Percentiles rank a stretch among this genome's conserved stretches.
Conservation (phyloP, 2,113 vertebrate genomes). For the Nematolebias whitei region DNA sequence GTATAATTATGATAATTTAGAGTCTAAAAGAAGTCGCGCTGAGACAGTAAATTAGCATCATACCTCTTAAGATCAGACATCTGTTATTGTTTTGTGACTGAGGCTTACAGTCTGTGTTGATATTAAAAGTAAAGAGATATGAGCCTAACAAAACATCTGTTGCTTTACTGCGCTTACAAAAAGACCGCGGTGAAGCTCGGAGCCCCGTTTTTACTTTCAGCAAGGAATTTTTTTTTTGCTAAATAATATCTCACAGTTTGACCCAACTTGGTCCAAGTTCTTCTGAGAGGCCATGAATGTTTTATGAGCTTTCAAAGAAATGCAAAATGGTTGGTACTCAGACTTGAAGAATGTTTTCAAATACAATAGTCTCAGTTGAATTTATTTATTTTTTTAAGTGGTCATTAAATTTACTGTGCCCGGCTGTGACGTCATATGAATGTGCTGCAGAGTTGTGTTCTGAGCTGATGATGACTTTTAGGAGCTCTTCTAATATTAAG, state of each 20-base stretch:
- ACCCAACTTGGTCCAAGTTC: background rate
- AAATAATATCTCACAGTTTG: background rate
- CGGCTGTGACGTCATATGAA: background rate
- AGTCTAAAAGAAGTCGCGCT: conserved; percentile 21
- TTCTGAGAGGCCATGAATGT: background rate
- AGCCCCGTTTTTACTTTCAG: background rate
- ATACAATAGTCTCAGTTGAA: background rate
- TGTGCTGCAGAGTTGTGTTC: background rate
- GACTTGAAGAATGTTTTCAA: conserved; percentile 4
- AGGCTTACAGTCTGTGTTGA: conserved; percentile 7
- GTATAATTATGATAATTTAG: conserved; percentile 12
- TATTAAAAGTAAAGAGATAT: conserved; percentile 13
- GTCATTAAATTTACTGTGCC: background rate
- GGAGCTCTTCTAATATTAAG: too few species aligned
- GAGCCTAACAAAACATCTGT: conserved; percentile 21
- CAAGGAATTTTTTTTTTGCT: too few species aligned
- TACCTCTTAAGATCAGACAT: conserved; percentile 2
- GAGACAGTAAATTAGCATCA: background rate
- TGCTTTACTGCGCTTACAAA: conserved; percentile 2
- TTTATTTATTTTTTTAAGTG: background rate
- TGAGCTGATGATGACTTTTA: too few species aligned
- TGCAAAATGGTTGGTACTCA: background rate
- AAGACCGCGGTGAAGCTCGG: background rate
- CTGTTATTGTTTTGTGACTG: conserved; percentile 27
- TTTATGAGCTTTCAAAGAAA: conserved; percentile 3